phyloP scores from a whole-genome alignment of 2,888 invertebrate species.

The Baccha elongata region DNA sequence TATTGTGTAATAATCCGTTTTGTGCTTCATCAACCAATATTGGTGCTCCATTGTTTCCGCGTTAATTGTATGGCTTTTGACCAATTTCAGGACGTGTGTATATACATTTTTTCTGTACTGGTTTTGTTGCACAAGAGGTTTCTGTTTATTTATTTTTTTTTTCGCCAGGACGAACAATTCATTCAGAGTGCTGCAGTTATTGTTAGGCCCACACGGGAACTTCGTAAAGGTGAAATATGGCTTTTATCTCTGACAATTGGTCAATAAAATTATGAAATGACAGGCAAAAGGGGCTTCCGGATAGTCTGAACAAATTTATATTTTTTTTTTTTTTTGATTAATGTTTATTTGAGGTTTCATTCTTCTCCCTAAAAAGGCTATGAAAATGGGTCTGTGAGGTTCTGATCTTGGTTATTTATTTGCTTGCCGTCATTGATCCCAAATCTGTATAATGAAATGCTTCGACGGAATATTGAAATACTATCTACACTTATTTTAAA shows the following conservation, averaged over 20 bases:
- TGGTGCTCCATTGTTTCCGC: slow-evolving; percentile 82
- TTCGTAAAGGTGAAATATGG: slow-evolving; percentile 71
- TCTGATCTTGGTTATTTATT: too few species aligned
- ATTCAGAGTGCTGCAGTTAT: slow-evolving; percentile 63
- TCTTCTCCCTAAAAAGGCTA: too few species aligned
- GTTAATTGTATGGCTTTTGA: slow-evolving; percentile 82
- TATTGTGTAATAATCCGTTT: slow-evolving; percentile 82
- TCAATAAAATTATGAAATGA: slow-evolving; percentile 66
- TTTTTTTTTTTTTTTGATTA: slow-evolving; percentile 47
- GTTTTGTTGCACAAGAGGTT: slow-evolving; percentile 7
- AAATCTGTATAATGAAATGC: too few species aligned
- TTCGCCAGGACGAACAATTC: slow-evolving; percentile 52
- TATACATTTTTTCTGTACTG: background rate
- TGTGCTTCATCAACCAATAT: slow-evolving; percentile 81
- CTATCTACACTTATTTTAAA: too few species aligned
- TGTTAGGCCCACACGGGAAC: slow-evolving; percentile 69
- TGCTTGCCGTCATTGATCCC: too few species aligned
- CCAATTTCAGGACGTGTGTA: slow-evolving; percentile 74
- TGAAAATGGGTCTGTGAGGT: too few species aligned
- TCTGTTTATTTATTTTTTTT: slow-evolving; percentile 17
- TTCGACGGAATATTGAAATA: too few species aligned
- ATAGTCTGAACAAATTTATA: slow-evolving; percentile 6
- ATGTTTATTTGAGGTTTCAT: slow-evolving; percentile 18
- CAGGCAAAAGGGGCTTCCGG: slow-evolving; percentile 26
- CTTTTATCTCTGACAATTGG: slow-evolving; percentile 72